phyloP scores from a whole-genome alignment of 92 coral and sea anemone species.

The Zoanthus solanderi region DNA sequence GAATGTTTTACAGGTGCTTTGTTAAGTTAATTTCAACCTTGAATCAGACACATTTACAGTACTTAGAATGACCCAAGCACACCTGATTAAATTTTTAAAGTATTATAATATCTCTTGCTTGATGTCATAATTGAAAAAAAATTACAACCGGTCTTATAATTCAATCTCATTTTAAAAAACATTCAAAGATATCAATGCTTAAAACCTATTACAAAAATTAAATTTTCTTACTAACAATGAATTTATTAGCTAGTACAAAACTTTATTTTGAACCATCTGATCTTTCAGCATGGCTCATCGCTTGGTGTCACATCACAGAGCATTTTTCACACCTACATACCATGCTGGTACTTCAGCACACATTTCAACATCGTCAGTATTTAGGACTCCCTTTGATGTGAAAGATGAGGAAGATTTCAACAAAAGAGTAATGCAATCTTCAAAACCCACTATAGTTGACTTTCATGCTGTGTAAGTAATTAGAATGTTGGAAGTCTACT shows the following conservation, averaged over 20 bases:
- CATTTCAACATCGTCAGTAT: conserved; percentile 86
- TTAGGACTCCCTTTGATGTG: conserved; percentile 83
- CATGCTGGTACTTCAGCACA: conserved; percentile 87
- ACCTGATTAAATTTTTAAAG: too few species aligned
- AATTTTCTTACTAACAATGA: too few species aligned
- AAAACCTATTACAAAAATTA: too few species aligned
- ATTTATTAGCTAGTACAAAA: background rate
- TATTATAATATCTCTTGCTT: too few species aligned
- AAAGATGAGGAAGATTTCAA: conserved; percentile 84
- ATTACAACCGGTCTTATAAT: too few species aligned
- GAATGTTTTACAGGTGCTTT: background rate
- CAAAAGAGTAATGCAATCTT: conserved; percentile 83
- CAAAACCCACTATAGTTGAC: conserved; percentile 95
- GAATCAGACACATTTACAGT: too few species aligned
- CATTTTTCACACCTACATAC: conserved; percentile 88
- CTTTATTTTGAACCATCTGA: background rate
- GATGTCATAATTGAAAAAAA: too few species aligned
- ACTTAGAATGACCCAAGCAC: too few species aligned
- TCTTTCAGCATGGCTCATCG: conserved; percentile 89
- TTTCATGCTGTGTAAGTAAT: conserved; percentile 91
- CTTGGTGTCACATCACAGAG: conserved; percentile 91
- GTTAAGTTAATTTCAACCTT: background rate
- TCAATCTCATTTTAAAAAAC: too few species aligned
- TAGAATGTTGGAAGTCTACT: background rate
- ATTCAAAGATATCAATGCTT: too few species aligned